phyloP scores from a whole-genome alignment of 2,113 vertebrate genomes.

The Gobius niger region DNA sequence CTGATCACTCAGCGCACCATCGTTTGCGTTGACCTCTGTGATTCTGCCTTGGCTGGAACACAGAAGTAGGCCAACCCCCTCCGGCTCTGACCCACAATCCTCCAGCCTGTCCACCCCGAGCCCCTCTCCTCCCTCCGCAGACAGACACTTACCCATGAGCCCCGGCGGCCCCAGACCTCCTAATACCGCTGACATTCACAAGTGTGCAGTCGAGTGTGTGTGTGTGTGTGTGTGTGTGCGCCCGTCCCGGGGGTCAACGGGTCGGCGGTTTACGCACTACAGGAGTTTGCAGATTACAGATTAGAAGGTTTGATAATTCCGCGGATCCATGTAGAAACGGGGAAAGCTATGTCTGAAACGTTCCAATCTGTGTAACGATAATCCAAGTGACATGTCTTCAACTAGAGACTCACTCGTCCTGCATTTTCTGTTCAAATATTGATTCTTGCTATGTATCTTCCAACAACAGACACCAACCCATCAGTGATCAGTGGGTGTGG shows the following conservation, averaged over 20 bases:
- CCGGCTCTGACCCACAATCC: conserved; percentile 9
- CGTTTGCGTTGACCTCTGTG: not conserved
- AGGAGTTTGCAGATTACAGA: not conserved
- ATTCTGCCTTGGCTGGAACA: not conserved
- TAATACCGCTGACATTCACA: not conserved
- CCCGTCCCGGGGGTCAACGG: not conserved
- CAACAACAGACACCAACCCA: too few relatives aligned
- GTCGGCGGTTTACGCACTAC: not conserved
- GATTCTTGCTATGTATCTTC: too few relatives aligned
- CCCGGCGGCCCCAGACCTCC: not conserved
- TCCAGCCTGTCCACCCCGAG: not conserved
- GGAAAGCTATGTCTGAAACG: not conserved
- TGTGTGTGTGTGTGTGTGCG: not conserved
- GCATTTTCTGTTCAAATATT: too few relatives aligned
- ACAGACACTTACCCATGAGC: not conserved
- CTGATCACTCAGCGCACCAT: not conserved
- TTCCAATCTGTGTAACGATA: not conserved
- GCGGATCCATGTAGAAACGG: not conserved
- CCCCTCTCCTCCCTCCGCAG: not conserved
- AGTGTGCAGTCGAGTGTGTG: conserved; percentile 1
- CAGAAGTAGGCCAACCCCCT: conserved; percentile 7
- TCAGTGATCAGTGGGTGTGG: too few relatives aligned
- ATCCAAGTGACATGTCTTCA: not conserved
- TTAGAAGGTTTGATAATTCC: not conserved
- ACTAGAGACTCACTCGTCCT: too few relatives aligned